Conservation (phyloP, 2,113 vertebrate genomes). For the Xenopus tropicalis region DNA sequence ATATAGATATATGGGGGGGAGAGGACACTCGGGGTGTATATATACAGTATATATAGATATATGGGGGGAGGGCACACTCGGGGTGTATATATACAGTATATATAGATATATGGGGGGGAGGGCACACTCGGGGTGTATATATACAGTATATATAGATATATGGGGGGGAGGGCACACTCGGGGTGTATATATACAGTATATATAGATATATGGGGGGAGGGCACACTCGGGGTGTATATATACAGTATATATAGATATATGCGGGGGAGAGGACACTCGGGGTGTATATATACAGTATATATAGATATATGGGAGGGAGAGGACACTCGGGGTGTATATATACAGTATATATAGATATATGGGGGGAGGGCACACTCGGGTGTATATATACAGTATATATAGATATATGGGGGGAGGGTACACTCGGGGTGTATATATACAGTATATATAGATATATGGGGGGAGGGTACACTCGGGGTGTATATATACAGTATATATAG, state of each 20-base stretch:
- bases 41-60: constrained; percentile 46
- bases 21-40: too few relatives aligned
- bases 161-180: background rate
- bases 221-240: too few relatives aligned
- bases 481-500: background rate
- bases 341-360: constrained; percentile 46
- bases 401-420: constrained; percentile 47
- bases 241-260: background rate
- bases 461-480: background rate
- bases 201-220: constrained; percentile 47
- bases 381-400: background rate
- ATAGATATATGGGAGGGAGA: constrained; percentile 48
- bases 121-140: too few relatives aligned
- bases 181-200: background rate
- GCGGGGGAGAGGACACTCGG: background rate
- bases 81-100: background rate
- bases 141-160: constrained; percentile 46
- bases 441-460: constrained; percentile 45
- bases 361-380: background rate
- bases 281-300: background rate
- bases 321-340: too few relatives aligned
- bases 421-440: background rate
- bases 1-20: constrained; percentile 46
- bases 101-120: constrained; percentile 47
- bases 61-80: background rate